phyloP scores from a whole-genome alignment of 2,888 invertebrate genomes.

The Morpho deidamia region DNA sequence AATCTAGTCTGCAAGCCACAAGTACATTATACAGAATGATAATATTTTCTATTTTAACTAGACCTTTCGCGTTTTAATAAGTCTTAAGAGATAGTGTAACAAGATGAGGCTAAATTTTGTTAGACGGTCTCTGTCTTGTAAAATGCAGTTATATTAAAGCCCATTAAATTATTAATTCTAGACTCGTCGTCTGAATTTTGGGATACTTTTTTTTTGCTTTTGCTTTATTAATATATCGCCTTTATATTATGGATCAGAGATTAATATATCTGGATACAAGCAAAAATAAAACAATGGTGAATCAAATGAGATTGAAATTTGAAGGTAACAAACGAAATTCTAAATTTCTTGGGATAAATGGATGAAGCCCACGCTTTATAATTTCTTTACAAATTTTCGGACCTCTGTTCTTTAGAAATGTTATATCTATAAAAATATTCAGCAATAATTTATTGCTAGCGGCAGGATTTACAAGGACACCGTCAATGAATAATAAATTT shows the following conservation, averaged over 20 bases:
- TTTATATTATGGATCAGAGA: no score
- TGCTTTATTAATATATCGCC: background rate
- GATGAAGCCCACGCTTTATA: no score
- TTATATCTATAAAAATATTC: conserved; percentile 5
- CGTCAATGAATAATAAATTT: conserved; percentile 73
- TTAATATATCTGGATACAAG: no score
- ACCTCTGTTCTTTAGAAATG: background rate
- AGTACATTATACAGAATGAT: conserved; percentile 51
- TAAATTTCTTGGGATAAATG: no score
- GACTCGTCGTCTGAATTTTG: conserved; percentile 30
- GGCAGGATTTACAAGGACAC: conserved; percentile 62
- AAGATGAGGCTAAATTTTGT: conserved; percentile 31
- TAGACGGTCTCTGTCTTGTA: conserved; percentile 37
- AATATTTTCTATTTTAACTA: conserved; percentile 39
- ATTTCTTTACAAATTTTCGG: no score
- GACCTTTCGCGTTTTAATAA: conserved; percentile 32
- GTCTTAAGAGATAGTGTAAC: conserved; percentile 16
- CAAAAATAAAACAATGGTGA: no score
- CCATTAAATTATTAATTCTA: conserved; percentile 65
- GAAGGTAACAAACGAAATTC: no score
- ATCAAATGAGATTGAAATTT: no score
- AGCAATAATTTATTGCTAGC: conserved; percentile 70
- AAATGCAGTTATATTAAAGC: conserved; percentile 47
- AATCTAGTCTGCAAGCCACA: conserved; percentile 59
- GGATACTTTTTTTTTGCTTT: conserved; percentile 26